Percentiles rank a stretch among this genome's conserved stretches.
Conservation (phyloP, 1,140 invertebrate species). For the Drosophila oshimai region DNA sequence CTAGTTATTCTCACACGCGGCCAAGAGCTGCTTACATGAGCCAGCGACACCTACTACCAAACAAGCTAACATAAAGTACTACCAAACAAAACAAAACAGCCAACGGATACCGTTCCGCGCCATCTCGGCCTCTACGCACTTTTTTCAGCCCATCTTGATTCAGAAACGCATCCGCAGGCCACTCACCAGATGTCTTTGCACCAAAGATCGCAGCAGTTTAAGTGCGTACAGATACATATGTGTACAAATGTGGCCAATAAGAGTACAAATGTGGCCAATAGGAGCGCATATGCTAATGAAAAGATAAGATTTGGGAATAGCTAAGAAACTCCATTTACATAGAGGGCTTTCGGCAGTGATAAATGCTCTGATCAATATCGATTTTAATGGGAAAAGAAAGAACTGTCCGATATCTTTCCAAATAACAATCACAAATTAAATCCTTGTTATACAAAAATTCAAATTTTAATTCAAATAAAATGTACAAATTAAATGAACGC, state of each 20-base stretch:
- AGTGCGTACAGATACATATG: conserved; percentile 20
- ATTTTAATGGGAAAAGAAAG: conserved; percentile 51
- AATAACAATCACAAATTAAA: too few relatives aligned
- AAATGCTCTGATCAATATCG: conserved; percentile 12
- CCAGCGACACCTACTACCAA: conserved; percentile 35
- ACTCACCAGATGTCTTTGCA: conserved; percentile 9
- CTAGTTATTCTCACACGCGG: conserved; percentile 48
- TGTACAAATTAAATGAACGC: too few relatives aligned
- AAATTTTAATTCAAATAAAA: too few relatives aligned
- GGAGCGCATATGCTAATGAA: conserved; percentile 41
- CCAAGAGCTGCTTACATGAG: conserved; percentile 10
- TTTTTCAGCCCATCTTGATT: conserved; percentile 66
- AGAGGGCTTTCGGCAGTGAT: not conserved
- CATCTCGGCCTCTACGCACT: conserved; percentile 72
- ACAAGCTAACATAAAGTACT: not conserved
- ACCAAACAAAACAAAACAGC: conserved; percentile 27
- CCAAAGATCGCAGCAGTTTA: conserved; percentile 19
- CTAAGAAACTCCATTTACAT: not conserved
- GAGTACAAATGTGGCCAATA: too few relatives aligned
- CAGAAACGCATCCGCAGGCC: conserved; percentile 74
- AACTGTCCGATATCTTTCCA: too few relatives aligned
- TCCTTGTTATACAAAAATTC: too few relatives aligned
- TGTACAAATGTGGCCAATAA: not conserved
- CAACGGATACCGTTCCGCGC: conserved; percentile 68
- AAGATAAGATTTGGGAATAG: conserved; percentile 26